A percentile compares a stretch with the other conserved stretches of the same genome.
Conservation (phyloP, 2,888 invertebrate genomes). For the Dione juno region DNA sequence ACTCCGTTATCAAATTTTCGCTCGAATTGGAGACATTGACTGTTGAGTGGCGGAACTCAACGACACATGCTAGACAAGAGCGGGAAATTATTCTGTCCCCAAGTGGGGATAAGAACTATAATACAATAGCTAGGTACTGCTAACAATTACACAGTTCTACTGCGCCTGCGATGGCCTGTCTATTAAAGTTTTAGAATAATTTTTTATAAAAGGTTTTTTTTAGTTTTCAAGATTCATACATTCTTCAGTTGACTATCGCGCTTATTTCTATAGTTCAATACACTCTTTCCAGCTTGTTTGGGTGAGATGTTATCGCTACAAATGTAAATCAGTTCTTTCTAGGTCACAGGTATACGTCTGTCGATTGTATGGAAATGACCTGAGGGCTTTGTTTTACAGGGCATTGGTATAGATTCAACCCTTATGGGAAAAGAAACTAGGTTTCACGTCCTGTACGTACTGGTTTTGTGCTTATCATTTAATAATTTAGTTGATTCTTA, state of each 20-base stretch:
- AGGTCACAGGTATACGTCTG: conserved; percentile 35
- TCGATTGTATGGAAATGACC: conserved; percentile 40
- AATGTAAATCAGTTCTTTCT: conserved; percentile 31
- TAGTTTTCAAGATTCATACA: too few species aligned
- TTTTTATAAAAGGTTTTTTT: too few species aligned
- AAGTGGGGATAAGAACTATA: too few species aligned
- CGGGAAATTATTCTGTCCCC: too few species aligned
- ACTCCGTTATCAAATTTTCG: too few species aligned
- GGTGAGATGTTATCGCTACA: conserved; percentile 25
- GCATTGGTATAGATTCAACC: conserved; percentile 10
- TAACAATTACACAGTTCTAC: too few species aligned
- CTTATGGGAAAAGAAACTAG: conserved; percentile 5
- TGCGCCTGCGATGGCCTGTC: too few species aligned
- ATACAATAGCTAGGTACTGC: too few species aligned
- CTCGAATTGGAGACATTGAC: too few species aligned
- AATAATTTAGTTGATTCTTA: not conserved
- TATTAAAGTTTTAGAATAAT: too few species aligned
- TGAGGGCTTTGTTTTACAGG: conserved; percentile 28
- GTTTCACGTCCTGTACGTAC: not conserved
- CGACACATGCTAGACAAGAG: too few species aligned
- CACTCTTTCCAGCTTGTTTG: conserved; percentile 18
- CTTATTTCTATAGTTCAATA: not conserved
- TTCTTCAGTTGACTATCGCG: not conserved
- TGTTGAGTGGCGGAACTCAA: too few species aligned
- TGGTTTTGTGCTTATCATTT: not conserved